Conservation (phyloP, 2,888 invertebrate species). For the Archips crataeganus region DNA sequence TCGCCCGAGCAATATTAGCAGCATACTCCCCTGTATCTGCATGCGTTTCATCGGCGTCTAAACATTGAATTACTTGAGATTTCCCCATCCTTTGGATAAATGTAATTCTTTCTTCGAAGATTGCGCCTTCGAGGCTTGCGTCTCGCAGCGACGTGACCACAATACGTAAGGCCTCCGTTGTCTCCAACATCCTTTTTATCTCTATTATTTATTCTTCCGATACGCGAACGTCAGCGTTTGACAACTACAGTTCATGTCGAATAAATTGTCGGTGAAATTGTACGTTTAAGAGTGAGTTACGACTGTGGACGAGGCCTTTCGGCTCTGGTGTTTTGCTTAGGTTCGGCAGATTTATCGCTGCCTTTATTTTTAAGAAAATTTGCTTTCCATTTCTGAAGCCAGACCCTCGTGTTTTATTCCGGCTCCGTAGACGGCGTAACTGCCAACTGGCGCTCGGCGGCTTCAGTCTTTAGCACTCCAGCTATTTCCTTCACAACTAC, state of each 20-base stretch:
- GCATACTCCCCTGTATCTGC: constrained; percentile 50
- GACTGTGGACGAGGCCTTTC: constrained; percentile 71
- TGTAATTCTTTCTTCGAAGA: constrained; percentile 82
- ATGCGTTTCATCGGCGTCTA: constrained; percentile 65
- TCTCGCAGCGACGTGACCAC: constrained; percentile 74
- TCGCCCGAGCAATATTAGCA: constrained; percentile 20
- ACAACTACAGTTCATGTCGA: constrained; percentile 82
- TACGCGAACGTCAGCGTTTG: constrained; percentile 81
- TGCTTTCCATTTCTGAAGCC: constrained; percentile 58
- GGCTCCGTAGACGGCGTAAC: background rate
- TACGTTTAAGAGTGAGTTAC: constrained; percentile 77
- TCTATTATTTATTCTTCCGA: constrained; percentile 82
- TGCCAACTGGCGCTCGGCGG: constrained; percentile 13
- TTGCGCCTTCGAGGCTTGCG: constrained; percentile 76
- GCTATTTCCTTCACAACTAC: constrained; percentile 30
- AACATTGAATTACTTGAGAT: constrained; percentile 81
- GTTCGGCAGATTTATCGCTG: constrained; percentile 72
- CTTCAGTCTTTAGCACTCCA: constrained; percentile 25
- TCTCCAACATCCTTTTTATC: constrained; percentile 75
- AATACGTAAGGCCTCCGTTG: constrained; percentile 70
- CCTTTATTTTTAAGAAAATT: constrained; percentile 69
- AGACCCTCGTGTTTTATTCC: constrained; percentile 45
- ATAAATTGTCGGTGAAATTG: constrained; percentile 81
- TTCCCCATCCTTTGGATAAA: constrained; percentile 79
- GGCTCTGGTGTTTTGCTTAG: constrained; percentile 65